These are phyloP conservation scores for Odontocolon sp. DNA, from an alignment of 2,888 invertebrate species.

Conservation along the genomic window DNA sequence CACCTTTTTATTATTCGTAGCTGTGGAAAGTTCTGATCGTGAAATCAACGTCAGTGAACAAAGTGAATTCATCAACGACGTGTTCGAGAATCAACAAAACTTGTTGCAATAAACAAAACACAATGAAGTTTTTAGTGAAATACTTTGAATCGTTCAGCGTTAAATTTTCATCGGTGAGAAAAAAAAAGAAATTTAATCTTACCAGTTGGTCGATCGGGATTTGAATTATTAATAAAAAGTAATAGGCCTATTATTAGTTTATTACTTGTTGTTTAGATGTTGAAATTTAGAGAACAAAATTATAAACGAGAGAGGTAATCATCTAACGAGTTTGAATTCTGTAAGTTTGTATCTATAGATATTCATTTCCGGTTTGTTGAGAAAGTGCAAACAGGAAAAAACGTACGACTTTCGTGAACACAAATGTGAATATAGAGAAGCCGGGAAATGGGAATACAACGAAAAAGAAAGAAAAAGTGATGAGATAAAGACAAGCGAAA, in stretches of 20 bases:
- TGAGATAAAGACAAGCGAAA: background rate
- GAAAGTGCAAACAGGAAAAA: conserved; percentile 30
- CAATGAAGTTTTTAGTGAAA: conserved; percentile 78
- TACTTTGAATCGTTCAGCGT: conserved; percentile 76
- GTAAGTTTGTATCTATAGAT: background rate
- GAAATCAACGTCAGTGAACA: conserved; percentile 55
- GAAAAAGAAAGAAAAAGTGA: background rate
- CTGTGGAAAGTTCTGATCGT: conserved; percentile 54
- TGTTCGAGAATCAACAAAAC: conserved; percentile 17
- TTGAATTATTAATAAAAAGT: no score
- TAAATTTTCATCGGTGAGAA: conserved; percentile 76
- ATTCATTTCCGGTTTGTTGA: background rate
- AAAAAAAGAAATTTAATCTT: background rate
- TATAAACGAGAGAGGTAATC: no score
- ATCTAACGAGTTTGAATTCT: background rate
- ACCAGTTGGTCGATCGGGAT: background rate
- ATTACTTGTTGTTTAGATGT: no score
- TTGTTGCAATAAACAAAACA: conserved; percentile 45
- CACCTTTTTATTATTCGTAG: conserved; percentile 39
- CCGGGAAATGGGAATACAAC: background rate
- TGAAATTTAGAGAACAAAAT: background rate
- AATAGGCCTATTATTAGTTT: no score
- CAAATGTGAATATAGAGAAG: background rate
- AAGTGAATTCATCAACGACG: conserved; percentile 46
- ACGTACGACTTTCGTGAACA: background rate